A percentile compares a stretch with the other conserved stretches of the same genome.
These are phyloP conservation scores for Bucorvus abyssinicus DNA, from an alignment of 2,797 vertebrate species.

Conservation along the genomic window DNA sequence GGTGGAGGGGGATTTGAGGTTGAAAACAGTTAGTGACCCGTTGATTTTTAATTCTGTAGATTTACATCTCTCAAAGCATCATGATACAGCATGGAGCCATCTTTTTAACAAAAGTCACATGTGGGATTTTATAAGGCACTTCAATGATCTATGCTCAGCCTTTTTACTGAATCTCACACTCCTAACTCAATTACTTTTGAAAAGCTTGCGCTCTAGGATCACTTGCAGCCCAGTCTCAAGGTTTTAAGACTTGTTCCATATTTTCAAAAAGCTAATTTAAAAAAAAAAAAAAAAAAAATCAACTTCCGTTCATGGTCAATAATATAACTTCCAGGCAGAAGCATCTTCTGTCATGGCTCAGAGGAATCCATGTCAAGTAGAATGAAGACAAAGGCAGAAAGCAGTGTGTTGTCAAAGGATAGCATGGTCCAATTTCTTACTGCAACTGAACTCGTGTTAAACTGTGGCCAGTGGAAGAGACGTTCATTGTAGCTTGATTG, in stretches of 20 bases:
- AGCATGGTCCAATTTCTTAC: background rate
- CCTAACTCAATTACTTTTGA: background rate
- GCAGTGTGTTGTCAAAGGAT: background rate
- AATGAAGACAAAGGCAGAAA: background rate
- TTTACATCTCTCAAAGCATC: background rate
- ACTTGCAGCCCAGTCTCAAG: background rate
- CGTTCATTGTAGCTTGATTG: background rate
- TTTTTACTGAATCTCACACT: background rate
- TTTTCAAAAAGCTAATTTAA: background rate
- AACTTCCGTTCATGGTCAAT: background rate
- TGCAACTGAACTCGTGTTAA: background rate
- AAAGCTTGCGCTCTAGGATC: background rate
- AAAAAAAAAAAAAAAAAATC: background rate
- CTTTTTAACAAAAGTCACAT: background rate
- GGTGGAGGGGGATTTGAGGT: background rate
- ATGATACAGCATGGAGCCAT: background rate
- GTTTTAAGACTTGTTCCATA: background rate
- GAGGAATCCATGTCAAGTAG: background rate
- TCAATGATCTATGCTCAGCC: background rate
- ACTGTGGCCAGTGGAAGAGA: background rate
- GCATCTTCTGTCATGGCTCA: background rate
- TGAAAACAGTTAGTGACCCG: background rate
- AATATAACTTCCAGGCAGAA: background rate
- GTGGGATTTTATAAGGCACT: background rate
- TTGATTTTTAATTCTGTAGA: background rate